Conservation (phyloP, 2,888 invertebrate genomes). For the Lasioglossum lativentre region DNA sequence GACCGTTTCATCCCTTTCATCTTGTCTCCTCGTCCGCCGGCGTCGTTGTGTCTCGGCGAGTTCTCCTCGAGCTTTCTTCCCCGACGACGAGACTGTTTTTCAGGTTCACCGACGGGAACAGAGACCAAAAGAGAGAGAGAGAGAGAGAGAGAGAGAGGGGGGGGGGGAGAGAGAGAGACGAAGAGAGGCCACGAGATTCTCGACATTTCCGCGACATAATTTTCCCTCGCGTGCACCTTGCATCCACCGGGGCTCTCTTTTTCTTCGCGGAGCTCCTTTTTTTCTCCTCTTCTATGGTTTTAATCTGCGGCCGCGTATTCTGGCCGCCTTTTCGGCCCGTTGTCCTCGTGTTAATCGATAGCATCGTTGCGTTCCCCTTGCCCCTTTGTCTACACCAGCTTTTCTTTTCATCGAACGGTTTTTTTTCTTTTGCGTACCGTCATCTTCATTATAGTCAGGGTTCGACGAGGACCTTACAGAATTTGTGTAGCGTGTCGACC, state of each 20-base stretch:
- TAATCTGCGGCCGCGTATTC: slow-evolving; percentile 15
- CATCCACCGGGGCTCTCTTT: background rate
- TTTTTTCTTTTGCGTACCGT: background rate
- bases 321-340: slow-evolving; percentile 2
- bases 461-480: background rate
- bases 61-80: slow-evolving; percentile 35
- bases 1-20: slow-evolving; percentile 52
- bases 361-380: background rate
- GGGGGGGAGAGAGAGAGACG: background rate
- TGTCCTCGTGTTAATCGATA: slow-evolving; percentile 26
- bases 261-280: background rate
- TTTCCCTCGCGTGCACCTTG: slow-evolving; percentile 34
- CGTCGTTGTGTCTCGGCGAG: slow-evolving; percentile 51
- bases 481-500: background rate
- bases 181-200: slow-evolving; percentile 36
- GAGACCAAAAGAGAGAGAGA: background rate
- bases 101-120: slow-evolving; percentile 43
- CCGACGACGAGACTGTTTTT: slow-evolving; percentile 48
- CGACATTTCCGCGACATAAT: slow-evolving; percentile 58
- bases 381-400: background rate
- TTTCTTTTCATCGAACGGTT: background rate
- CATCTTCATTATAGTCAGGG: background rate
- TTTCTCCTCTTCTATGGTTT: slow-evolving; percentile 10
- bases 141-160: background rate
- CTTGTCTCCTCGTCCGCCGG: slow-evolving; percentile 33